Evolutionary conservation across 1,140 invertebrate genomes (phyloP).

Genomic region (Maniola jurtina): DNA sequence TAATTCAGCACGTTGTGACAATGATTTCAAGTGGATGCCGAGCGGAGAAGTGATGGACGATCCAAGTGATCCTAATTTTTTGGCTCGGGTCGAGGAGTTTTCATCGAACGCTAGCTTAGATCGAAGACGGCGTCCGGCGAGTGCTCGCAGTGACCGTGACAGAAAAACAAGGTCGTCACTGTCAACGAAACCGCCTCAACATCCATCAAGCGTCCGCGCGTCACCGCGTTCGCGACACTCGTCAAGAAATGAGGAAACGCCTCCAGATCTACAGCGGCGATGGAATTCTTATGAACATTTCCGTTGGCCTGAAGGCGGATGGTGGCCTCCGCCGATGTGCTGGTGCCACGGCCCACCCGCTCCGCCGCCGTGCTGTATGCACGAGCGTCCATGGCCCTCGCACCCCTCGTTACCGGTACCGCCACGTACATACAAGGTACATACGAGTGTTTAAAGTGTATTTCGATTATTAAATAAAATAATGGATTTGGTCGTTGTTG

Average conservation of each 20-base stretch:
- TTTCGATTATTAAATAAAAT: background rate
- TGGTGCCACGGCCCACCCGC: constrained; percentile 69
- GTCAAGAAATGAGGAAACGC: constrained; percentile 53
- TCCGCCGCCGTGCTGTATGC: constrained; percentile 67
- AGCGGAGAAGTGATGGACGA: constrained; percentile 60
- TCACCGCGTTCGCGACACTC: constrained; percentile 58
- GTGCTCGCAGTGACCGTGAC: constrained; percentile 72
- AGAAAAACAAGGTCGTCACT: constrained; percentile 80
- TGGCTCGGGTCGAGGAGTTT: constrained; percentile 56
- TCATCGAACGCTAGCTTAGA: constrained; percentile 74
- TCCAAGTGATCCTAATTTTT: constrained; percentile 47
- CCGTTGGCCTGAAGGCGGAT: constrained; percentile 74
- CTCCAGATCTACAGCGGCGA: constrained; percentile 66
- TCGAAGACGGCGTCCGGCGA: constrained; percentile 63
- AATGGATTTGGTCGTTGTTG: background rate
- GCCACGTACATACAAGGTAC: constrained; percentile 62
- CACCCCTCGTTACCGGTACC: constrained; percentile 61
- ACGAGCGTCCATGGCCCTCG: constrained; percentile 65
- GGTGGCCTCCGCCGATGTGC: constrained; percentile 83
- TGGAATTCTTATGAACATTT: constrained; percentile 78
- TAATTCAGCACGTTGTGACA: constrained; percentile 78
- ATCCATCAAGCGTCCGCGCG: constrained; percentile 68
- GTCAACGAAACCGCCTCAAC: constrained; percentile 70
- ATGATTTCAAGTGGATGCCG: constrained; percentile 81
- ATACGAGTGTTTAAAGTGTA: constrained; percentile 4